phyloP scores from a whole-genome alignment of 2,113 vertebrate species.

The Serilophus lunatus region DNA sequence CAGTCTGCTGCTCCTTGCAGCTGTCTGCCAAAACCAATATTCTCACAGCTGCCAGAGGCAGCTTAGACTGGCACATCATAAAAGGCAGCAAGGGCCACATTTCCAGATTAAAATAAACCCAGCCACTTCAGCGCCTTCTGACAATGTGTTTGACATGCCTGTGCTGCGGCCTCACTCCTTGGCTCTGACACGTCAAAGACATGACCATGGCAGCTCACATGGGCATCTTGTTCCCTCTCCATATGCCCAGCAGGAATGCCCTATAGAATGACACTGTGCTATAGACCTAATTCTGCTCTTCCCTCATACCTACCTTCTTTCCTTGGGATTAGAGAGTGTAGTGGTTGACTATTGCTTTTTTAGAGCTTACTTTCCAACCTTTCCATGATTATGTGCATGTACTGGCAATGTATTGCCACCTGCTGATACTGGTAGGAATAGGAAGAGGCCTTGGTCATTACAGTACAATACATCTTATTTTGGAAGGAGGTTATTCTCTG shows the following conservation, averaged over 20 bases:
- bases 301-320: not conserved
- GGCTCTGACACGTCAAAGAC: slow-evolving; percentile 13
- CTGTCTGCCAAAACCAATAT: slow-evolving; percentile 73
- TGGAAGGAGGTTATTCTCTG: not conserved
- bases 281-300: not conserved
- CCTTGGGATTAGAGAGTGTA: not conserved
- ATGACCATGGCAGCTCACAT: not conserved
- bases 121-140: slow-evolving; percentile 62
- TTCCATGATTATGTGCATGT: not conserved
- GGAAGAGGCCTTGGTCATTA: not conserved
- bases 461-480: not conserved
- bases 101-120: slow-evolving; percentile 67
- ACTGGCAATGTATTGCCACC: not conserved
- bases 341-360: not conserved
- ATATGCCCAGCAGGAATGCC: not conserved
- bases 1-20: slow-evolving; percentile 66
- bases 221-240: not conserved
- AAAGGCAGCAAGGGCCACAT: slow-evolving; percentile 58
- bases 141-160: slow-evolving; percentile 58
- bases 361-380: not conserved
- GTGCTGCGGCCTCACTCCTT: slow-evolving; percentile 2
- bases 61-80: slow-evolving; percentile 70
- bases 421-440: not conserved
- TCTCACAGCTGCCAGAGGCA: slow-evolving; percentile 69
- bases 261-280: not conserved